Base-by-base conservation (phyloP, 2,797 vertebrate genomes). In the Chelidonichthys spinosus region DNA sequence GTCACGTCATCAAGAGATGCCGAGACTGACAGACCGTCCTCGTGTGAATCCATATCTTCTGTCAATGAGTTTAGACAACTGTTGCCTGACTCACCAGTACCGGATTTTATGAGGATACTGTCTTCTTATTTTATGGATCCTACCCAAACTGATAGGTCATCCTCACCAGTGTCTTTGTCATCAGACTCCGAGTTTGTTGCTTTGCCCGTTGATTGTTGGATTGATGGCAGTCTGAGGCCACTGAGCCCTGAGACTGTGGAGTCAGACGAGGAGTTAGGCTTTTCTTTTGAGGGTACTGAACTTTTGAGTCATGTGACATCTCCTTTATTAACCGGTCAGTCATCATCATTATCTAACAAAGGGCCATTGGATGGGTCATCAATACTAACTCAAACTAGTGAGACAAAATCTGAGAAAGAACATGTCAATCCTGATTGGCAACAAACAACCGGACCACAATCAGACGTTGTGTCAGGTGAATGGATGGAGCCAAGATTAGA, bases 51-150 rank as follows among this genome's bases (percentile, higher is more conserved):
- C 0, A 35, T 86, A n/a, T 89, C 86, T 35, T 93, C 92, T 25
- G 35, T 87, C 42, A 81, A 42, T 74, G 88, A 90, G 69, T 89
- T 85, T 69, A 81, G 33, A 47, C 69, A 9, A 42, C 84, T 94
- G 6, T 69, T 90, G 14, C 90, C 93, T 8, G 93, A 94, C 79
- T 95, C 93, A 18, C 93, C 93, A 2, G 84, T 93, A 17, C 91
- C 93, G 37, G 79, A 88, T 39, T 93, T 92, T 52, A 91, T 91
- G 91, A 89, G 86, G 76, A 87, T 88, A 73, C 54, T 92, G 65
- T 91, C 90, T 0, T 91, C 91, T 13, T 90, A 90, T 79, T 93
- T 90, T 72, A 77, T 88, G 87, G 83, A 89, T 15, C 8, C 50
- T 32, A 11, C 59, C 7, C 36, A 59, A 6, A 32, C 53, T 33